Conservation (phyloP, 23 tunicate genomes). For the Oikopleura dioica region DNA sequence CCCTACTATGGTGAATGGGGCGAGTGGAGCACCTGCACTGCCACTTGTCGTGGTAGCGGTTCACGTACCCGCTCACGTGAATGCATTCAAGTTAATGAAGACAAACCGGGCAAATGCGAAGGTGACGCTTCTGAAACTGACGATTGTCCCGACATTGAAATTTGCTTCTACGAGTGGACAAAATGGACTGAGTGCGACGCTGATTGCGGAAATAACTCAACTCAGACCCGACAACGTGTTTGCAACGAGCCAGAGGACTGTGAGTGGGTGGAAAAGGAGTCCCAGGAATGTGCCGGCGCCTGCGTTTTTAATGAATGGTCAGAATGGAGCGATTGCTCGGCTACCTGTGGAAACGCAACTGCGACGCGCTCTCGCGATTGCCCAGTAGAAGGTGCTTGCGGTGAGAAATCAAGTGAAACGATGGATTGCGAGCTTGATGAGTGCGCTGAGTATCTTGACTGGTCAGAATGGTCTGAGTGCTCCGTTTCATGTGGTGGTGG, state of each 20-base stretch:
- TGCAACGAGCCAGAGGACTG: background rate
- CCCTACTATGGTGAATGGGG: background rate
- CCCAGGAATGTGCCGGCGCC: background rate
- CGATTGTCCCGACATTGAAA: background rate
- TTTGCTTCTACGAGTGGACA: background rate
- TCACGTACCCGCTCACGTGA: background rate
- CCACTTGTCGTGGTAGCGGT: background rate
- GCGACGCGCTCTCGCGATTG: background rate
- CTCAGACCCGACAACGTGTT: background rate
- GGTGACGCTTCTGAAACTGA: background rate
- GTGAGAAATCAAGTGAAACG: background rate
- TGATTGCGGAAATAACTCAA: background rate
- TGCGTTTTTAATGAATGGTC: constrained; percentile 56
- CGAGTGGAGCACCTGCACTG: background rate
- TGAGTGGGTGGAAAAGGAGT: background rate
- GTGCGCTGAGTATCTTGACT: background rate
- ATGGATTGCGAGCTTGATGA: background rate
- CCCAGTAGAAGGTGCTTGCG: background rate
- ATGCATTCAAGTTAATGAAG: background rate
- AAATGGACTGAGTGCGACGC: background rate
- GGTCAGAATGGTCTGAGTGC: background rate
- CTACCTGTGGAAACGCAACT: constrained; percentile 73
- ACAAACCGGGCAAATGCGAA: background rate
- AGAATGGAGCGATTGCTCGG: constrained; percentile 56
- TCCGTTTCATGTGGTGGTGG: background rate